phyloP scores from a whole-genome alignment of 2,797 vertebrate genomes.

The Salmo trutta region DNA sequence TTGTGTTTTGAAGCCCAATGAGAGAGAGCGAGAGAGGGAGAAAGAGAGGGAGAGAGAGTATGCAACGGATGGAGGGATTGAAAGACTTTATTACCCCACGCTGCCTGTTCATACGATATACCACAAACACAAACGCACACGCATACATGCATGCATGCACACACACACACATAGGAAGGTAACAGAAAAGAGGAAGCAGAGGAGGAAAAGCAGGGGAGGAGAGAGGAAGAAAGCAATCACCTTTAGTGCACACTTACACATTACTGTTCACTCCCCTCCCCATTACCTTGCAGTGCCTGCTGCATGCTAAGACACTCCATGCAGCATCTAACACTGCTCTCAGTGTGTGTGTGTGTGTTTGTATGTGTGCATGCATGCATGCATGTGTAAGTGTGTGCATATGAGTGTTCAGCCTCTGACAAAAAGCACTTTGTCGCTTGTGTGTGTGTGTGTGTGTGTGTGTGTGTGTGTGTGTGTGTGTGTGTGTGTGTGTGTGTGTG shows the following conservation, averaged over 20 bases:
- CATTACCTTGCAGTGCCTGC: constrained; percentile 53
- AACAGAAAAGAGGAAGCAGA: constrained; percentile 44
- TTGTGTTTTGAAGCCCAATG: constrained; percentile 58
- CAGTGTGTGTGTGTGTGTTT: background rate
- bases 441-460: no score
- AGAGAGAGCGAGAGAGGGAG: constrained; percentile 13
- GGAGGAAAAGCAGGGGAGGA: constrained; percentile 44
- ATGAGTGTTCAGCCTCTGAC: background rate
- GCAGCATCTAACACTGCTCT: constrained; percentile 17
- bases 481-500: no score
- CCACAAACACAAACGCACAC: background rate
- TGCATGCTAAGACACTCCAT: constrained; percentile 42
- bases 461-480: no score
- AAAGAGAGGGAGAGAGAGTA: no score
- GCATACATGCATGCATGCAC: constrained; percentile 42
- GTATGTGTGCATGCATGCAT: background rate
- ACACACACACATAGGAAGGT: constrained; percentile 35
- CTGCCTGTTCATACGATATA: constrained; percentile 19
- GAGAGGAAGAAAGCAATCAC: constrained; percentile 64
- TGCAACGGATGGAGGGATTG: background rate
- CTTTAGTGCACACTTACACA: constrained; percentile 57
- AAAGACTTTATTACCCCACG: constrained; percentile 39
- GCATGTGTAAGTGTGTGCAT: background rate
- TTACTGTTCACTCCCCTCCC: constrained; percentile 54
- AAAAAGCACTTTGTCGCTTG: background rate